Base-by-base conservation (phyloP, 2,888 invertebrate species). In the Apotomis betuletana region DNA sequence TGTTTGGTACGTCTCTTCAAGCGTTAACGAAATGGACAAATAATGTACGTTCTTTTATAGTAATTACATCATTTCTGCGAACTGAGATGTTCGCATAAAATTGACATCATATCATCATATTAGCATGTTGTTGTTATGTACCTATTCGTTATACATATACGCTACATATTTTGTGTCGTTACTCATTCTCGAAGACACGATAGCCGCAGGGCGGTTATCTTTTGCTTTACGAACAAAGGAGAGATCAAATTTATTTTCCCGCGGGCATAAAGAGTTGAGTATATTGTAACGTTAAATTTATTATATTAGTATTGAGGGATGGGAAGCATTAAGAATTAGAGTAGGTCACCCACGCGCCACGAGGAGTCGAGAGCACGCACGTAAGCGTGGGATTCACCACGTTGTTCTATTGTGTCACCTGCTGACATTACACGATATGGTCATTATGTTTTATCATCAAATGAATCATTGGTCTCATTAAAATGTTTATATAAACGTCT, bases 1-100 rank as follows among this genome's bases (percentile, higher is more conserved):
- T 76, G 80, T 70, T 79, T 83, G 79, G 81, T 78, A 77, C 81
- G 83, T 80, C 80, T 79, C 79, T 80, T 77, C 73, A 74, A 77
- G 80, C 83, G 88, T 81, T 88, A 90, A 90, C 89, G 82, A 87
- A 87, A 84, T 85, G 81, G 80, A 82, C 83, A 90, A 90, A 90
- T 87, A 89, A 87, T 84, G 78, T 78, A 78, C 77, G 75, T 79
- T 82, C 80, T 83, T 83, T 80, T 79, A 83, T 79, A 83, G 83
- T 77, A 83, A 84, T 91, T 90, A 90, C 91, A 88, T 91, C 90
- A 91, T 88, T 81, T 82, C 78, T 81, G 78, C 71, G 69, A 67
- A 72, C 59, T 62, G 75, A 73, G 76, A 75, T 76, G 79, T 75
- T 78, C 74, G 62, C 75, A 74, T 71, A 58, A 71, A 71, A 71